Conservation (phyloP, 2,797 vertebrate genomes). For the Danio jaintianensis region DNA sequence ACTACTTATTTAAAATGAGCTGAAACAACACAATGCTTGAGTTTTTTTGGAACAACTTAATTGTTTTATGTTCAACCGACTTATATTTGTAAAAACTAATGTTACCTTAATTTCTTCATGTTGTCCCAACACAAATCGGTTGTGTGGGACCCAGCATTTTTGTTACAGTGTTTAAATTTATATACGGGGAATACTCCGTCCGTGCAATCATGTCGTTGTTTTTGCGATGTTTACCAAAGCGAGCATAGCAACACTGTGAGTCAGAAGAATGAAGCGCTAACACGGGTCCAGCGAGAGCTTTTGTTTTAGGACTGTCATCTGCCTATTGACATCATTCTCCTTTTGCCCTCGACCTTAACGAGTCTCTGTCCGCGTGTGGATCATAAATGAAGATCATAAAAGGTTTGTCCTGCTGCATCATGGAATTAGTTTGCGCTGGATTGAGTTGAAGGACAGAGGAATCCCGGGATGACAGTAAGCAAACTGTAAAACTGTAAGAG, state of each 20-base stretch:
- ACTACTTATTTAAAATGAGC: too few species aligned
- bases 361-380: slow-evolving; percentile 35
- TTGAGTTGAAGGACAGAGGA: not conserved
- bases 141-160: too few species aligned
- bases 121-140: too few species aligned
- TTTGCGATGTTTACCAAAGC: slow-evolving; percentile 34
- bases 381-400: slow-evolving; percentile 49
- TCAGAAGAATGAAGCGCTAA: slow-evolving; percentile 1
- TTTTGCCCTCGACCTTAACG: slow-evolving; percentile 37
- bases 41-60: too few species aligned
- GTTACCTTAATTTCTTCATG: too few species aligned
- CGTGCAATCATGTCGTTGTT: not conserved
- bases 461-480: slow-evolving; percentile 34
- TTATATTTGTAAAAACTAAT: too few species aligned
- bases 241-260: slow-evolving; percentile 45
- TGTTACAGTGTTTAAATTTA: not conserved
- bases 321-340: slow-evolving; percentile 56
- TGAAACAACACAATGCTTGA: too few species aligned
- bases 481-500: slow-evolving; percentile 42
- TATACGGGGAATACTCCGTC: not conserved
- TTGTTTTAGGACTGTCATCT: slow-evolving; percentile 42
- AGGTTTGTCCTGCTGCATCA: not conserved
- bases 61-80: too few species aligned
- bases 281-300: slow-evolving; percentile 32
- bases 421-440: slow-evolving; percentile 11